Evolutionary conservation across 2,797 vertebrate genomes (phyloP), one percentile per base, ranked within the genome.

Genomic region (Sus cebifrons): DNA sequence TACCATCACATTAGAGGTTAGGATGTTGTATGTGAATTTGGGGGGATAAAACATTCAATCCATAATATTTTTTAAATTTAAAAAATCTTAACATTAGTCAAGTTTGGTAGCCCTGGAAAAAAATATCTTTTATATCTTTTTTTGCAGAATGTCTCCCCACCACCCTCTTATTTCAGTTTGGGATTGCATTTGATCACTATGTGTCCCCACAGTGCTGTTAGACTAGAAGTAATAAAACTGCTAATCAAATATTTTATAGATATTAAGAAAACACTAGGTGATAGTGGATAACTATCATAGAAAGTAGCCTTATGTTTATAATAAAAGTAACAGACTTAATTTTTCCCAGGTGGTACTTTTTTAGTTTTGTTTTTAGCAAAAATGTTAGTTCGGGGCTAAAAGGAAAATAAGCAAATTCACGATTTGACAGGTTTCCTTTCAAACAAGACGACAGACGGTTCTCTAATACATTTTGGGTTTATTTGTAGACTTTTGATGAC

Each of bases 101-200:
- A 71, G 56, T 73, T 71, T 52, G 60, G 16, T 81, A 6, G 89
- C 18, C 62, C 44, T 68, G 29, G 18, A 27, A 10, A 91, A 79
- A 85, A 93, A 83, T 36, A 36, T 36, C 36, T 36, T 36, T 36
- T 36, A 70, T 77, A 71, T 40, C 2, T 75, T 82, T 95, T 84
- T 17, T 73, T 93, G 12, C 21, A 84, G 2, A 91, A 21, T 87
- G 29, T 73, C 23, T 62, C 78, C 36, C 20, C 49, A 64, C 23
- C 62, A 64, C 54, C 52, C 29, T 25, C 15, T 70, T 86, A 75
- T 91, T 94, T 89, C 49, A 86, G 25, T 73, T 92, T 92, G 54
- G 54, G 20, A 20, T 71, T 89, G 3, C 75, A 81, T 56, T 81
- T 85, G 64, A 32, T 81, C 25, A 32, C 82, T 17, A 20, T 88